A percentile compares a stretch with the other conserved stretches of the same genome.
Evolutionary conservation across 2,113 vertebrate species (phyloP).

Genomic region (Passer domesticus): DNA sequence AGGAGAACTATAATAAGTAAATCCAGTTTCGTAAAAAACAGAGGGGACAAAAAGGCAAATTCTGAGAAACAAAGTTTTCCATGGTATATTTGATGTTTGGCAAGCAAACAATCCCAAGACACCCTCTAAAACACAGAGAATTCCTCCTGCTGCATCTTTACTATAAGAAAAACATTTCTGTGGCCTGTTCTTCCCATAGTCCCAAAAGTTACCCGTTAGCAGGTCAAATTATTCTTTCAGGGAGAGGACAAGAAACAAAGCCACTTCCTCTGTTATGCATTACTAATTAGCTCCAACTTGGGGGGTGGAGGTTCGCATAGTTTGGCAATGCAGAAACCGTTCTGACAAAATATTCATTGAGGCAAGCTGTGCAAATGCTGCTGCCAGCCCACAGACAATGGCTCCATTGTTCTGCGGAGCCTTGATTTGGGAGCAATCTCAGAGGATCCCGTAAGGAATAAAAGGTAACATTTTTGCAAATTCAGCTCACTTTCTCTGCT

Average conservation of each 20-base stretch:
- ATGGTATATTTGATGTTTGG: not conserved
- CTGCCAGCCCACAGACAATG: constrained; percentile 28
- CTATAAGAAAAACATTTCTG: constrained; percentile 35
- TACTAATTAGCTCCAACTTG: constrained; percentile 7
- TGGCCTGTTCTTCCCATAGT: not conserved
- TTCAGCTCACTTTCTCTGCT: constrained; percentile 29
- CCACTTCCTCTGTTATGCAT: not conserved
- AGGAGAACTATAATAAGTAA: not conserved
- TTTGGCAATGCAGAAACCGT: not conserved
- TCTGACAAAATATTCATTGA: constrained; percentile 47
- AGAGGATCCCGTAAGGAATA: constrained; percentile 18
- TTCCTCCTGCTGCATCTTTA: constrained; percentile 33
- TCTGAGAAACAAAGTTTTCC: not conserved
- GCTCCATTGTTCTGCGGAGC: constrained; percentile 41
- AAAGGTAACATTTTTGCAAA: constrained; percentile 38
- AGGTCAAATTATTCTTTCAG: constrained; percentile 17
- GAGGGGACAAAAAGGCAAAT: not conserved
- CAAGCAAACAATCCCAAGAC: constrained; percentile 42
- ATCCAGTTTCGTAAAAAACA: not conserved
- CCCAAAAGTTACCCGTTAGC: not conserved
- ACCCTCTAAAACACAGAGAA: constrained; percentile 22
- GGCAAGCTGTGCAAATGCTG: constrained; percentile 38
- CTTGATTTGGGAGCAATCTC: not conserved
- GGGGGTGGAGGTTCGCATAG: not conserved
- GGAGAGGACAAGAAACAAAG: not conserved